Evolutionary conservation across 2,797 vertebrate species (phyloP).

Genomic region (Hylomyscus alleni): DNA sequence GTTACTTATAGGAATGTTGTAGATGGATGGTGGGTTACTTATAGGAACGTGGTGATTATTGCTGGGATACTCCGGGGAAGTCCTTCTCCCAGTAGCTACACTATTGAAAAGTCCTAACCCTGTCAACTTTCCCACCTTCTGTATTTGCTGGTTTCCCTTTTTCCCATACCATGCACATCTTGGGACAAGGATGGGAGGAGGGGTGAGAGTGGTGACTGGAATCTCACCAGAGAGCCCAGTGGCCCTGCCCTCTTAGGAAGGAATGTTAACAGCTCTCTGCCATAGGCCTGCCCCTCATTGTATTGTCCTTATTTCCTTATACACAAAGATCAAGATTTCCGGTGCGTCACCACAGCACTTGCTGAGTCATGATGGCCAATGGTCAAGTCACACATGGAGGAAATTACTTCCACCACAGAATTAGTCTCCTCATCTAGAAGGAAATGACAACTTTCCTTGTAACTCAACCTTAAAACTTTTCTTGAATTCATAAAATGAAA

Average conservation of each 20-base stretch:
- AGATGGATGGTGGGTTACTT: too few species aligned
- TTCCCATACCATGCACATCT: neutral
- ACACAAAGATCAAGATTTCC: neutral
- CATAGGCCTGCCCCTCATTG: neutral
- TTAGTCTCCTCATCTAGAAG: neutral
- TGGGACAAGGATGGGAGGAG: neutral
- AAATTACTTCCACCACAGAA: neutral
- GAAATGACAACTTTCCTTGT: slow-evolving; percentile 35
- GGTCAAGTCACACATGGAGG: neutral
- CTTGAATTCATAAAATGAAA: neutral
- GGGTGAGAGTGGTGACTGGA: neutral
- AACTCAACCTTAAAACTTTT: neutral
- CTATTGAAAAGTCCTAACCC: neutral
- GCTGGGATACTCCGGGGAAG: neutral
- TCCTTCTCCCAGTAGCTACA: neutral
- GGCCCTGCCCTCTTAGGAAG: neutral
- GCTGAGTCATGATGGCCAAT: neutral
- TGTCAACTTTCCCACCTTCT: neutral
- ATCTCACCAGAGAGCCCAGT: neutral
- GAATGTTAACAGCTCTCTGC: neutral
- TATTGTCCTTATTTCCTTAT: neutral
- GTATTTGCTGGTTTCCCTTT: neutral
- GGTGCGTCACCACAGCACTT: neutral
- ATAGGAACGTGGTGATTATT: neutral
- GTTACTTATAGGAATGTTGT: too few species aligned